These are phyloP conservation scores for Hydrochoerus hydrochaeris DNA, from an alignment of 2,113 vertebrate genomes.

Conservation along the genomic window DNA sequence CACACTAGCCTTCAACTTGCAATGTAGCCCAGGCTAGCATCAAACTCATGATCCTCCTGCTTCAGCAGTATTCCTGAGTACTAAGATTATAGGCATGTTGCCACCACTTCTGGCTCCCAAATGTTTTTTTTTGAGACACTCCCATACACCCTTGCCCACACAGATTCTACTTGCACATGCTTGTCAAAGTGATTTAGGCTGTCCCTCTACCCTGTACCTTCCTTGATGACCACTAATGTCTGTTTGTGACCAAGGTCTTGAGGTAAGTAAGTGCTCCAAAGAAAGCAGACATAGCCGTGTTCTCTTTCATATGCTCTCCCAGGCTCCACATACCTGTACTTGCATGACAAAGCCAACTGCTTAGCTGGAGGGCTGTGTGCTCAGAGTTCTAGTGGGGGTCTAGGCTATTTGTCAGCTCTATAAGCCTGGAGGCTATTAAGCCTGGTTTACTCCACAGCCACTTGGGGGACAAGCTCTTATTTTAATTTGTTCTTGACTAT, in stretches of 20 bases:
- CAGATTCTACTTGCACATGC: not conserved
- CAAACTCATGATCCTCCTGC: not conserved
- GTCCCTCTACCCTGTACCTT: not conserved
- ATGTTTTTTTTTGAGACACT: not conserved
- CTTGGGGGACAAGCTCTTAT: not conserved
- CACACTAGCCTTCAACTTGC: not conserved
- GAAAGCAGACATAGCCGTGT: not conserved
- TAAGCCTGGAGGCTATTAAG: not conserved
- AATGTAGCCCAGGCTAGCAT: not conserved
- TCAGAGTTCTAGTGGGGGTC: not conserved
- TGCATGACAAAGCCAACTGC: slow-evolving; percentile 8
- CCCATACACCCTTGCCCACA: not conserved
- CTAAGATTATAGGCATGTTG: not conserved
- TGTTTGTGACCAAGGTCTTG: not conserved
- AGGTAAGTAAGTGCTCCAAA: not conserved
- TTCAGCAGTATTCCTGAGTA: not conserved
- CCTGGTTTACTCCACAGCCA: not conserved
- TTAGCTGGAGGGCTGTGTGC: not conserved
- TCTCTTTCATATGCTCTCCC: not conserved
- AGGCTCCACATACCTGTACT: not conserved
- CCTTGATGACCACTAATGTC: not conserved
- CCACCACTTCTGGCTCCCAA: not conserved
- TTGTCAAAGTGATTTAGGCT: not conserved
- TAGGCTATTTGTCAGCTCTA: not conserved
- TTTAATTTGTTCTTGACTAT: slow-evolving; percentile 19